These are phyloP conservation scores for Hydractinia echinata DNA, from an alignment of 30 jellyfish, hydroid and myxozoan species.

Conservation along the genomic window DNA sequence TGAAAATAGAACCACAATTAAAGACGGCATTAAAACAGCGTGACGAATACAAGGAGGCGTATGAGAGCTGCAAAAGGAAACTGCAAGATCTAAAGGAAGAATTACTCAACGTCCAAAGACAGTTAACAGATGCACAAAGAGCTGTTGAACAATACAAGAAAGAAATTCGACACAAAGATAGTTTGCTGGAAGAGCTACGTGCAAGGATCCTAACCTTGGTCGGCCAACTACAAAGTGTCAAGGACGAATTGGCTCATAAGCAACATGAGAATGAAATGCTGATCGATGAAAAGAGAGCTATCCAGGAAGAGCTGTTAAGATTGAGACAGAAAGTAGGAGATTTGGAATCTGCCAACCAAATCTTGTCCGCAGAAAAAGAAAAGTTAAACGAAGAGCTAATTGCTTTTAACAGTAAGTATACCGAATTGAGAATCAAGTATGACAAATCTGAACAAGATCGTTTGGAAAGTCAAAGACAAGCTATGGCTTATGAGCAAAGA, in stretches of 20 bases:
- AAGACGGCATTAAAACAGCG: slow-evolving; percentile 89
- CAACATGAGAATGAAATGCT: slow-evolving; percentile 68
- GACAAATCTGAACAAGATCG: slow-evolving; percentile 93
- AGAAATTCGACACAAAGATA: slow-evolving; percentile 78
- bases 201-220: slow-evolving; percentile 76
- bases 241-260: slow-evolving; percentile 76
- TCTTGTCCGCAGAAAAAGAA: slow-evolving; percentile 84
- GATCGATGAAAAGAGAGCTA: slow-evolving; percentile 65
- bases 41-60: slow-evolving; percentile 74
- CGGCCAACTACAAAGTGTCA: slow-evolving; percentile 62
- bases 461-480: slow-evolving; percentile 81
- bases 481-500: slow-evolving; percentile 95
- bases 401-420: slow-evolving; percentile 83
- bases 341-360: slow-evolving; percentile 91
- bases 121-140: slow-evolving; percentile 89
- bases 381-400: slow-evolving; percentile 83
- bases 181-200: slow-evolving; percentile 77
- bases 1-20: slow-evolving; percentile 85
- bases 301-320: slow-evolving; percentile 89
- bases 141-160: slow-evolving; percentile 68
- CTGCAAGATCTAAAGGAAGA: slow-evolving; percentile 46
- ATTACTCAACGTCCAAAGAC: slow-evolving; percentile 64
- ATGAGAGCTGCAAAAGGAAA: slow-evolving; percentile 65
- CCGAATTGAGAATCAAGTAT: slow-evolving; percentile 81
- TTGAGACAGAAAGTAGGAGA: slow-evolving; percentile 90